Evolutionary conservation across 2,888 invertebrate genomes (phyloP), one percentile per base, ranked within the genome.

Genomic region (Mimumesa dahlbomi): DNA sequence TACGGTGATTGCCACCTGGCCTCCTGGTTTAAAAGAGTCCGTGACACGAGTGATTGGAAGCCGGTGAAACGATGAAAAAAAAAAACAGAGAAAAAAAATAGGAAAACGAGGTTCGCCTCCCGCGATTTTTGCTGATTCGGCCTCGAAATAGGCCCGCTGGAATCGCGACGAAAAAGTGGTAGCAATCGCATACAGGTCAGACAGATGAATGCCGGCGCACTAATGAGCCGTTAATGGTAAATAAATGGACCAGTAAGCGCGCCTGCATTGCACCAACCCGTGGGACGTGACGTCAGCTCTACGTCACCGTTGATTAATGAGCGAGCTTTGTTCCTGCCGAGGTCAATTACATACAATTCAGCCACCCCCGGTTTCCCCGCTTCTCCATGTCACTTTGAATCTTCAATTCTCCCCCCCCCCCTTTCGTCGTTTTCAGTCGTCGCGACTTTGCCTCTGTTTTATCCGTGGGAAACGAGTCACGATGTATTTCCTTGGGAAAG

Each of bases 181-280:
- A 57, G 48, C 70, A 65, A 52, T 75, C 63, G 66, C 58, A 53
- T 53, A 54, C 61, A 54, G 50, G 52, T 53, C 65, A 40, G 65
- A 76, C 70, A 68, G 77, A 69, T 78, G 68, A 76, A 80, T 71
- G 64, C 79, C 62, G 62, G 56, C 56, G 65, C 77, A 75, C 84
- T 87, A 86, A 87, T 85, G 85, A 87, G 85, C 84, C 85, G 83
- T 87, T 87, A 85, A 87, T 87, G 82, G 85, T 81, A 83, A 85
- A 87, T 83, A 85, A 87, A 87, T 87, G 84, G 83, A 84, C 77
- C 81, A 72, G 81, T 75, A 75, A 84, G 76, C 78, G 73, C 59
- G 73, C 68, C 81, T 78, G 78, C 81, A 80, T 75, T 78, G 82
- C 77, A 81, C 65, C 77, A 79, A 58, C 81, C 69, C 77, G 63